These are phyloP conservation scores for Scolanthus callimorphus DNA, from an alignment of 92 coral and sea anemone species.

Conservation along the genomic window DNA sequence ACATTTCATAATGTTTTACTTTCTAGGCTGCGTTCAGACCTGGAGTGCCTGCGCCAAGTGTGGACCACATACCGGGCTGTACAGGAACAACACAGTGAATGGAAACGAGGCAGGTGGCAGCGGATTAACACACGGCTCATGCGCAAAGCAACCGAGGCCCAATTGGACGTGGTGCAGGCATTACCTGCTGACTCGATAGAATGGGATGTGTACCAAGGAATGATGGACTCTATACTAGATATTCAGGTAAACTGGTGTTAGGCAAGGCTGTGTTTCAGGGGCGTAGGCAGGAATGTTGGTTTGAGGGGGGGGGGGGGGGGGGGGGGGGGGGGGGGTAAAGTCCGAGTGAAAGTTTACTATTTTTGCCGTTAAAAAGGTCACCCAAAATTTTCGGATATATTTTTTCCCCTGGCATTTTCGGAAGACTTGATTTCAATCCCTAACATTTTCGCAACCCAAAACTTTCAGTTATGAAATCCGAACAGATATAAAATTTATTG, in stretches of 20 bases:
- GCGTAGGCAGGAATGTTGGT: no score
- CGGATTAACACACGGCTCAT: conserved; percentile 91
- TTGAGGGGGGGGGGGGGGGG: no score
- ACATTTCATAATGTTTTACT: not conserved
- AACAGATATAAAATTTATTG: no score
- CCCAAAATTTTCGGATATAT: no score
- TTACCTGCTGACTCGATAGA: conserved; percentile 66
- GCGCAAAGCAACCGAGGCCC: conserved; percentile 89
- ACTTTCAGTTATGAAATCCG: no score
- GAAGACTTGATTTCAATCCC: no score
- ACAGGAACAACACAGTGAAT: conserved; percentile 93
- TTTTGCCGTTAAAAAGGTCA: no score
- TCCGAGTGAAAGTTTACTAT: no score
- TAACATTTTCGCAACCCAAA: no score
- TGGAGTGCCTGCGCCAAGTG: conserved; percentile 93
- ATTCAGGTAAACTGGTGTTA: conserved; percentile 94
- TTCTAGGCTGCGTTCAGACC: conserved; percentile 76
- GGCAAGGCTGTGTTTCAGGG: no score
- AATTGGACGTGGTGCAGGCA: conserved; percentile 67
- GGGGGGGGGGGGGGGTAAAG: no score
- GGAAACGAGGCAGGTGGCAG: conserved; percentile 99
- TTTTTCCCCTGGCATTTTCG: no score
- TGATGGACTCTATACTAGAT: conserved; percentile 79
- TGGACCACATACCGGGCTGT: conserved; percentile 88
- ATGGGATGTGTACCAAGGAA: conserved; percentile 94